Base-by-base conservation (phyloP, 2,113 vertebrate genomes). In the Macheiramphus alcinus region DNA sequence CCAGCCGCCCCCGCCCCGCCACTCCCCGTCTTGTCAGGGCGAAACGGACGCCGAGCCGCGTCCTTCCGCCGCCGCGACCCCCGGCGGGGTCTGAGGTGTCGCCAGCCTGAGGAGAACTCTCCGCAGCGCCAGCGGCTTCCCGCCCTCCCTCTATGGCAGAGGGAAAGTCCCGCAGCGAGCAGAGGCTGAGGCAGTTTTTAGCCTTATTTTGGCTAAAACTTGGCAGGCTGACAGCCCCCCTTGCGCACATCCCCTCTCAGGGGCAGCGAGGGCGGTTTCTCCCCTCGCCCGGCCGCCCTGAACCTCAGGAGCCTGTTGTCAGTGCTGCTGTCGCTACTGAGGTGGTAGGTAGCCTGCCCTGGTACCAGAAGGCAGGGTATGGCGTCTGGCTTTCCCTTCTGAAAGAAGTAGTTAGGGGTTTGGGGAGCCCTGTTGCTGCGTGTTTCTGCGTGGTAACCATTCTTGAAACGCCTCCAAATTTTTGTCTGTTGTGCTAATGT, bases 391-490 rank as follows among this genome's bases (percentile, higher is more conserved):
- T 50, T 31, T 16, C 18, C 58, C 74, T 42, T 50, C 73, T 9
- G 53, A 43, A 48, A 53, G 38, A 19, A 78, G 23, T 0, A 17
- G 21, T 1, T 8, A 0, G 36, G 68, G 56, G 70, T 10, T 68
- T 26, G 56, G 74, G 47, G 22, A 82, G 38, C 74, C 23, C 38
- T 73, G 73, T 11, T 65, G 81, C 52, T 89, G 80, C 90, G 4
- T 70, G 72, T 89, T 87, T 18, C 95, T 95, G 72, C 92, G 59
- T 25, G 73, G 80, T 48, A 81, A 43, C 92, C 90, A 29, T 94
- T 91, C 91, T 63, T 95, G 94, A 97, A 90, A 58, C 21, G 56
- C 26, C 58, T 96, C 96, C 95, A 95, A 59, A 93, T 96, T 94
- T 63, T 93, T 95, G 32, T 62, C 80, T 90, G 92, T 94, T 96